Evolutionary conservation across 1,140 invertebrate species (phyloP).

Genomic region (Macrotrachela quadricornifera): DNA sequence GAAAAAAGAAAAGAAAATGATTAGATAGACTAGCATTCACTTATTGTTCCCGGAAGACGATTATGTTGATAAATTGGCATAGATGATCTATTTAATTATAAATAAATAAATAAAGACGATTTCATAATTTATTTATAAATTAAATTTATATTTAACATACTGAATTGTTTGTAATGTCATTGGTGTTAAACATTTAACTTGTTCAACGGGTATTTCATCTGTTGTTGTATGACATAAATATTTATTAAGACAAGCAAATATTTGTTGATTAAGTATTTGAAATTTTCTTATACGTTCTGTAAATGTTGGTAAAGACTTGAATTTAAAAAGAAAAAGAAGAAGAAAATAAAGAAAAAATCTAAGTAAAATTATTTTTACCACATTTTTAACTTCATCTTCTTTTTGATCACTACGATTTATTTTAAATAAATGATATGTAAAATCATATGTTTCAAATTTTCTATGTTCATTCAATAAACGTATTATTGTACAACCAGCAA

Average conservation of each 20-base stretch:
- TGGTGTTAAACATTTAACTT: no score
- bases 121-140: no score
- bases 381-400: conserved; percentile 80
- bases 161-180: no score
- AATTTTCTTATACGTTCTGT: conserved; percentile 87
- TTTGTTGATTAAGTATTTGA: conserved; percentile 93
- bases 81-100: no score
- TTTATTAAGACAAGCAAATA: conserved; percentile 87
- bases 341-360: neutral
- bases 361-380: conserved; percentile 46
- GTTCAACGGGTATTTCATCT: neutral
- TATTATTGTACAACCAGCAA: conserved; percentile 96
- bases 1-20: no score
- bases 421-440: conserved; percentile 88
- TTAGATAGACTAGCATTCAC: no score
- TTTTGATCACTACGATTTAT: conserved; percentile 90
- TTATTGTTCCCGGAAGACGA: no score
- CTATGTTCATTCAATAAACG: conserved; percentile 82
- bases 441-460: conserved; percentile 89
- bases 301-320: conserved; percentile 76
- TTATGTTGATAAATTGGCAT: no score
- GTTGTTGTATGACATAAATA: conserved; percentile 51
- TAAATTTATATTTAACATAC: no score
- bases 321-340: conserved; percentile 16
- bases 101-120: no score